These are phyloP conservation scores for Axea sp. DNA, from an alignment of 2,888 invertebrate species.

Conservation along the genomic window DNA sequence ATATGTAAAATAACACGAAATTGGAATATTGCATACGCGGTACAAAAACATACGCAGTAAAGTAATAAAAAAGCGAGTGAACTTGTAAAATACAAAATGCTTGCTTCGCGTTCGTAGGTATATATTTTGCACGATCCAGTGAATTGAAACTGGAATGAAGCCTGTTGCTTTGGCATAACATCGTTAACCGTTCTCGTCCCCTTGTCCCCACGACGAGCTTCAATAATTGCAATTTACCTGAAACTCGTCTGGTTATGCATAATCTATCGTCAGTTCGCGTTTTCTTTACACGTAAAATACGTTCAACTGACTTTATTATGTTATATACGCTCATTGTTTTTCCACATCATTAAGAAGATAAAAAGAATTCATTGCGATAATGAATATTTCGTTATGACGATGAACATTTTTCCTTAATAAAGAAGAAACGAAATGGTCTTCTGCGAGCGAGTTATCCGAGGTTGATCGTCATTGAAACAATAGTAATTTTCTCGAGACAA, in stretches of 20 bases:
- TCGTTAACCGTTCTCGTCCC: conserved; percentile 48
- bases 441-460: too few relatives aligned
- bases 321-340: conserved; percentile 27
- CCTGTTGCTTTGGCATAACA: conserved; percentile 55
- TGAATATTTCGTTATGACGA: too few relatives aligned
- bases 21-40: conserved; percentile 2
- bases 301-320: conserved; percentile 16
- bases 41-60: not conserved
- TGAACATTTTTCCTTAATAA: too few relatives aligned
- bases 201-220: conserved; percentile 13
- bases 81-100: conserved; percentile 31
- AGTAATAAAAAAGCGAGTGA: conserved; percentile 31
- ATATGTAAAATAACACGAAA: too few relatives aligned
- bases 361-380: too few relatives aligned
- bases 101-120: conserved; percentile 9
- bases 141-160: conserved; percentile 48
- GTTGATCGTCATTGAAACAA: too few relatives aligned
- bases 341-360: too few relatives aligned
- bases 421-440: too few relatives aligned
- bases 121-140: conserved; percentile 36
- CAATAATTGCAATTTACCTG: conserved; percentile 51
- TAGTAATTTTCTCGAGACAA: too few relatives aligned
- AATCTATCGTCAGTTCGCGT: conserved; percentile 32
- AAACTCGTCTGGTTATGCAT: conserved; percentile 29
- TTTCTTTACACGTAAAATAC: conserved; percentile 31